phyloP scores from a whole-genome alignment of 2,888 invertebrate genomes.

The Plemyria rubiginata region DNA sequence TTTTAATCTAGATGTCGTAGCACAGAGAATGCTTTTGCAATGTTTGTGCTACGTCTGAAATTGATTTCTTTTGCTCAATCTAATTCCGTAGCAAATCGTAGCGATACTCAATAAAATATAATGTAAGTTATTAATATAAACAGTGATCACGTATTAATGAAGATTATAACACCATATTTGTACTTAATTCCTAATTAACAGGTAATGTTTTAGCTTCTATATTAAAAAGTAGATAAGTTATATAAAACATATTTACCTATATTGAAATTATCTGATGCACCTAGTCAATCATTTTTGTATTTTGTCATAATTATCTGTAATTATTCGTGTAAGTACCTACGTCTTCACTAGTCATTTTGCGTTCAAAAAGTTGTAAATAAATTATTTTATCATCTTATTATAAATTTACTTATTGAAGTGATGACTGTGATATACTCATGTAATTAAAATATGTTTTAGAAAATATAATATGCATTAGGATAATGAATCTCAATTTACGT shows the following conservation, averaged over 20 bases:
- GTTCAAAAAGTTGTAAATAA: slow-evolving; percentile 43
- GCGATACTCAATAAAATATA: slow-evolving; percentile 2
- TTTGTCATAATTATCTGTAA: slow-evolving; percentile 29
- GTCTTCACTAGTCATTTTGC: slow-evolving; percentile 40
- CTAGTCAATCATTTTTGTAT: slow-evolving; percentile 41
- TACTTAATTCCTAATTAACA: slow-evolving; percentile 14
- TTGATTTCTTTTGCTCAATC: slow-evolving; percentile 11
- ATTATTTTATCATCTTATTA: slow-evolving; percentile 52
- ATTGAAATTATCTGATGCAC: slow-evolving; percentile 43
- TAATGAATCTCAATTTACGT: slow-evolving; percentile 40
- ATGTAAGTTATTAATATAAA: slow-evolving; percentile 8
- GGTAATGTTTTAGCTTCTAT: slow-evolving; percentile 2
- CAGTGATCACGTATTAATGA: slow-evolving; percentile 33
- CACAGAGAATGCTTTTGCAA: background rate
- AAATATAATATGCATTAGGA: slow-evolving; percentile 73
- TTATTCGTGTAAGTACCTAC: slow-evolving; percentile 8
- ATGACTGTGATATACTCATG: slow-evolving; percentile 84
- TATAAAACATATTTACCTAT: slow-evolving; percentile 35
- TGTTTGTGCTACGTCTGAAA: background rate
- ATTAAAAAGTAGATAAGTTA: slow-evolving; percentile 5
- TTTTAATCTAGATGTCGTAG: background rate
- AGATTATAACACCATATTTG: slow-evolving; percentile 37
- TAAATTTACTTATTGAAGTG: slow-evolving; percentile 81
- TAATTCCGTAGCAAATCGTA: slow-evolving; percentile 6
- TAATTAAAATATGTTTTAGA: slow-evolving; percentile 61